A percentile compares a stretch with the other conserved stretches of the same genome.
Evolutionary conservation across 2,888 invertebrate species (phyloP).

Genomic region (Hypercompe scribonia): DNA sequence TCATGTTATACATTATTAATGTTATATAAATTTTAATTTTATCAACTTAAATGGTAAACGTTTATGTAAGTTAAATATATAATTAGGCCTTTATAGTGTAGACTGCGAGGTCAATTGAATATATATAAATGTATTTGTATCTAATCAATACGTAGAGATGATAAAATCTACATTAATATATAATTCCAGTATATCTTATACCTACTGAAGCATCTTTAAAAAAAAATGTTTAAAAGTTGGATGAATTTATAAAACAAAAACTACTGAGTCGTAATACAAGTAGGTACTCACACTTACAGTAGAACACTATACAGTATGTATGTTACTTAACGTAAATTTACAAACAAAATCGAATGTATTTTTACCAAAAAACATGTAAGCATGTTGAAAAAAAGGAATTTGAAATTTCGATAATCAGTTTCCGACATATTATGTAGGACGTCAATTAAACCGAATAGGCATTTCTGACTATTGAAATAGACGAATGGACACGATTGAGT

Average conservation of each 20-base stretch:
- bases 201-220: not conserved
- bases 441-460: too few relatives aligned
- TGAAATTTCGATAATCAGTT: too few relatives aligned
- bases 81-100: not conserved
- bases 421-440: too few relatives aligned
- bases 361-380: too few relatives aligned
- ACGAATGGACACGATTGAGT: too few relatives aligned
- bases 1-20: slow-evolving; percentile 9
- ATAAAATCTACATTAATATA: not conserved
- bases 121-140: not conserved
- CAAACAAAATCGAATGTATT: too few relatives aligned
- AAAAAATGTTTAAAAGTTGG: not conserved
- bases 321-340: too few relatives aligned
- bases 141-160: not conserved
- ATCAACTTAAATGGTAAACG: not conserved
- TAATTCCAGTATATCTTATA: not conserved
- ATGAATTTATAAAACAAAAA: not conserved
- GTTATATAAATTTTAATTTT: not conserved
- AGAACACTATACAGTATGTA: too few relatives aligned
- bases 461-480: too few relatives aligned
- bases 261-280: not conserved
- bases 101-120: not conserved
- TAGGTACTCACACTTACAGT: too few relatives aligned
- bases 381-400: too few relatives aligned
- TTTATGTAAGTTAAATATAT: not conserved